Percentiles rank a stretch among this genome's conserved stretches.
phyloP scores from a whole-genome alignment of 2,113 vertebrate genomes.

The Toxotes chatareus region DNA sequence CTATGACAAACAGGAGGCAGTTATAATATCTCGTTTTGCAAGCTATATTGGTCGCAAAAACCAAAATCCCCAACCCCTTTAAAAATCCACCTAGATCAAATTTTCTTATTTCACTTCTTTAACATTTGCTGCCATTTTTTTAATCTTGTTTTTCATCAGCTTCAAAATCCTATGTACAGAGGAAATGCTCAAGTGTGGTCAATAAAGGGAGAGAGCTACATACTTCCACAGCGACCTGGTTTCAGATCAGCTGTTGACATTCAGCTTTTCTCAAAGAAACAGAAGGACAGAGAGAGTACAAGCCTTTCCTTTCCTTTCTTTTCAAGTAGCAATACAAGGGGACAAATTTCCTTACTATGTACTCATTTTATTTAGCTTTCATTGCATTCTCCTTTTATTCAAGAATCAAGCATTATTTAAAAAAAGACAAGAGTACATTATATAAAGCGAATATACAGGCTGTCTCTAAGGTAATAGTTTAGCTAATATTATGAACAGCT shows the following conservation, averaged over 20 bases:
- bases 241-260: slow-evolving; percentile 75
- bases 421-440: slow-evolving; percentile 59
- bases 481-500: slow-evolving; percentile 79
- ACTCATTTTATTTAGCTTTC: slow-evolving; percentile 53
- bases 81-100: slow-evolving; percentile 62
- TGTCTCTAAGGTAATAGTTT: slow-evolving; percentile 73
- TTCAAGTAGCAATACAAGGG: slow-evolving; percentile 65
- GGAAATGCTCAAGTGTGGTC: slow-evolving; percentile 63
- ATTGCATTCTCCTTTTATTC: slow-evolving; percentile 67
- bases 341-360: slow-evolving; percentile 26
- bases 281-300: slow-evolving; percentile 73
- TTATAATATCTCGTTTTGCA: slow-evolving; percentile 73
- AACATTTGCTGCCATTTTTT: slow-evolving; percentile 32
- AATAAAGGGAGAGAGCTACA: slow-evolving; percentile 77
- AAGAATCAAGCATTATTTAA: slow-evolving; percentile 61
- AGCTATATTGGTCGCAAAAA: slow-evolving; percentile 68
- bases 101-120: slow-evolving; percentile 22
- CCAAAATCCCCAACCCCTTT: slow-evolving; percentile 29
- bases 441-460: slow-evolving; percentile 80
- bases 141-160: slow-evolving; percentile 16
- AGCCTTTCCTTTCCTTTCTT: slow-evolving; percentile 60
- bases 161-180: slow-evolving; percentile 79
- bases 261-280: slow-evolving; percentile 78
- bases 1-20: slow-evolving; percentile 82
- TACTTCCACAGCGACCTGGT: slow-evolving; percentile 71